These are phyloP conservation scores for Nyctalus aviator DNA, from an alignment of 2,797 vertebrate species.

Conservation along the genomic window DNA sequence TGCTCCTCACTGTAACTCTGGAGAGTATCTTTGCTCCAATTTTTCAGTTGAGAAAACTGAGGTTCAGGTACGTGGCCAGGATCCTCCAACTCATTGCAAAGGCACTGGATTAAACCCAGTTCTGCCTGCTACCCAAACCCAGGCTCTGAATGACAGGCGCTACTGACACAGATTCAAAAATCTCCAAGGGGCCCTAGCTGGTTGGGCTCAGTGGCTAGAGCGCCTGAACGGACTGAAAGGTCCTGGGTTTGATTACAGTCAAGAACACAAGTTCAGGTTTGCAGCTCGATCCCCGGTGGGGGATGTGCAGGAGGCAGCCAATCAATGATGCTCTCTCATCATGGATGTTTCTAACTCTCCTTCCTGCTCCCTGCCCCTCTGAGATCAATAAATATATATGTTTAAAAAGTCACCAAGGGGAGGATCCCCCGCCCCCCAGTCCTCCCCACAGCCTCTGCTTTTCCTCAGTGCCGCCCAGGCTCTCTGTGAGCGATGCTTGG, in stretches of 20 bases:
- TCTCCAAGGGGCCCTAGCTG: background rate
- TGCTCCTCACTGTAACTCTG: background rate
- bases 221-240: no score
- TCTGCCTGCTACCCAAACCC: background rate
- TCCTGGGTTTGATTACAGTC: no score
- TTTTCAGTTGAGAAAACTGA: constrained; percentile 42
- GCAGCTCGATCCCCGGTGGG: no score
- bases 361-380: no score
- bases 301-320: no score
- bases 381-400: no score
- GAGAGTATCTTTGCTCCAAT: background rate
- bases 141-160: background rate
- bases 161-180: background rate
- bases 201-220: no score
- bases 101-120: background rate
- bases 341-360: no score
- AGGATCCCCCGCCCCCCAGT: background rate
- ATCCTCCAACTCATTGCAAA: background rate
- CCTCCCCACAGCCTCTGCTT: background rate
- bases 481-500: background rate
- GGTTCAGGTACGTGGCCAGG: background rate
- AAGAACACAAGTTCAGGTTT: no score
- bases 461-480: background rate
- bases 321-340: no score
- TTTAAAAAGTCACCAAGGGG: background rate